These are phyloP conservation scores for Calameuta filiformis DNA, from an alignment of 2,888 invertebrate species.

Conservation along the genomic window DNA sequence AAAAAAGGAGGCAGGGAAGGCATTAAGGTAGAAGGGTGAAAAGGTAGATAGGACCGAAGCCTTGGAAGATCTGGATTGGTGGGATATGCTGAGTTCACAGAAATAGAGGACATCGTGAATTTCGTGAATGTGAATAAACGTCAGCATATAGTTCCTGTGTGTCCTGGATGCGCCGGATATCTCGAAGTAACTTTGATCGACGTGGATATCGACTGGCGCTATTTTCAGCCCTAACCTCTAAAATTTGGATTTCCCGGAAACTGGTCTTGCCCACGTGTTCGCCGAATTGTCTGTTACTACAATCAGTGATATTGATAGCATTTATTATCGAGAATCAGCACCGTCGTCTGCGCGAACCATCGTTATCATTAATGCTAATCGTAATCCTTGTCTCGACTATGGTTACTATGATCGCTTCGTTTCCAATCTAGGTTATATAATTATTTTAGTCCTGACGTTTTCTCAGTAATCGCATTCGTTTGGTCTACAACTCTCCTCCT, in stretches of 20 bases:
- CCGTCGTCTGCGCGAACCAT: background rate
- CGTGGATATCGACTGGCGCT: background rate
- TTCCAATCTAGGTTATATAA: background rate
- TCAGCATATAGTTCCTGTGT: constrained; percentile 11
- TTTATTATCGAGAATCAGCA: background rate
- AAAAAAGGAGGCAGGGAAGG: background rate
- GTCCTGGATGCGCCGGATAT: background rate
- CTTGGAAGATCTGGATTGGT: constrained; percentile 24
- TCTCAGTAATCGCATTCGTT: background rate
- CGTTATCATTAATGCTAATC: background rate
- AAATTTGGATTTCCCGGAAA: background rate
- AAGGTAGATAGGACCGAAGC: background rate
- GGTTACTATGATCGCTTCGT: background rate
- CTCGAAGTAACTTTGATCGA: background rate
- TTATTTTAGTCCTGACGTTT: background rate
- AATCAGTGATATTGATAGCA: background rate
- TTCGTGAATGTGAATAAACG: constrained; percentile 40
- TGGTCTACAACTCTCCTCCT: background rate
- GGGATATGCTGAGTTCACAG: constrained; percentile 33
- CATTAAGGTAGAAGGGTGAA: background rate
- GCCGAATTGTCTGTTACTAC: background rate
- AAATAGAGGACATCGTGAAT: constrained; percentile 32
- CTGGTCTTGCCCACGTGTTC: background rate
- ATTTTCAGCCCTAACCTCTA: background rate
- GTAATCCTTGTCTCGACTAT: background rate